Conservation (phyloP, 2,888 invertebrate genomes). For the Leptinotarsa tumamoca region DNA sequence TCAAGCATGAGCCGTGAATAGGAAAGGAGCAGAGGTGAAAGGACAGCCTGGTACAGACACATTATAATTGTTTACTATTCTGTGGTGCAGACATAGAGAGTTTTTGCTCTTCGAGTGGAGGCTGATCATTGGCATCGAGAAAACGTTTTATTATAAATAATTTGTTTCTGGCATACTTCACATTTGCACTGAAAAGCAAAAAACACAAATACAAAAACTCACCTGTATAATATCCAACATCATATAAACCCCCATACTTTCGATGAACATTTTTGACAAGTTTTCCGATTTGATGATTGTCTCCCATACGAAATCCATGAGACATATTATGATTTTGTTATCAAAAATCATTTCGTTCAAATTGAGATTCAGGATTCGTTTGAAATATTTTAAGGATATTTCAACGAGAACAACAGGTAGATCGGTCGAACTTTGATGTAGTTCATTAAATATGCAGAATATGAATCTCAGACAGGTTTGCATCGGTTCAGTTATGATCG, state of each 20-base stretch:
- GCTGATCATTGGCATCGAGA: too few species aligned
- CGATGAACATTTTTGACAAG: constrained; percentile 60
- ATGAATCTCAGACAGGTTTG: constrained; percentile 30
- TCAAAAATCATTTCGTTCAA: constrained; percentile 59
- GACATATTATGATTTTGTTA: constrained; percentile 62
- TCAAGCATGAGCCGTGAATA: too few species aligned
- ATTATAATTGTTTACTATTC: too few species aligned
- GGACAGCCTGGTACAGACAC: too few species aligned
- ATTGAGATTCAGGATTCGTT: constrained; percentile 44
- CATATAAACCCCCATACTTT: constrained; percentile 58
- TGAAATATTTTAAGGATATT: constrained; percentile 42
- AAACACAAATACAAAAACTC: constrained; percentile 20
- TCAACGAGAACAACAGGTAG: constrained; percentile 21
- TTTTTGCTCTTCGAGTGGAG: too few species aligned
- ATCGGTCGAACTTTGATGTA: neutral
- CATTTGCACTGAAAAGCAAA: neutral
- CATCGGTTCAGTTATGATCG: constrained; percentile 19
- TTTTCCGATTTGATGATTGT: constrained; percentile 55
- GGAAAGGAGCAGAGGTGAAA: too few species aligned
- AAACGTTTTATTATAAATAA: too few species aligned
- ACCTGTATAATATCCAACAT: constrained; percentile 65
- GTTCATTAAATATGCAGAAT: constrained; percentile 25
- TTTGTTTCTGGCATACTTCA: too few species aligned
- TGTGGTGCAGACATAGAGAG: too few species aligned
- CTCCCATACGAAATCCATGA: constrained; percentile 66